Base-by-base conservation (phyloP, 30 jellyfish, hydroid and myxozoan genomes). In the Aurelia aurita complex sp. Pacific region DNA sequence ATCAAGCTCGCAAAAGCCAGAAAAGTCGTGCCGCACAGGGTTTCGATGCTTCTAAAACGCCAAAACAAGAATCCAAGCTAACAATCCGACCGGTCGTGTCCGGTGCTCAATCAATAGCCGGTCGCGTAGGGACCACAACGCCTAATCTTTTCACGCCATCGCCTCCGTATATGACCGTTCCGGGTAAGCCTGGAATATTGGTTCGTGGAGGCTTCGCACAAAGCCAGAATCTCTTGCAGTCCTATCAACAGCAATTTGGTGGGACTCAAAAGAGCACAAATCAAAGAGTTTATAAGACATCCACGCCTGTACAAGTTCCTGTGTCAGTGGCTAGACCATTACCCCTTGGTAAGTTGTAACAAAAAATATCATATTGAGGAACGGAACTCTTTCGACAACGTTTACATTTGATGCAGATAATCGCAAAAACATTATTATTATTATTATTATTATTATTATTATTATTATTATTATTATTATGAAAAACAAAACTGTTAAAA, bases 321-420 rank as follows among this genome's bases (percentile, higher is more conserved):
- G 78, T 88, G 59, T 88, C 96, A 3, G 89, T 88, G 2, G 96
- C 96, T 0, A 79, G 78, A 57, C 96, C 96, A 63, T 73, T 88
- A 62, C 88, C 96, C 14, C 80, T 88, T 32, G 96, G 96, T 88
- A 79, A 19, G 96, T 9, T 9, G 8, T 9, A 40, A 0, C 8
- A 46, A 0, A 46, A 2, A 46, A 46, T 5, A 9, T 46, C 0
- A 6, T 1, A 1, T 46, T 38, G 50, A 38, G 50, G 3, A 38
- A 38, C 50, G 5, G 8, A 9, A 46, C 0, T 9, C 57, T 4
- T 46, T 46, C 12, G 6, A 4, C 0, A 14, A 46, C 12, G 8
- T 46, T 9, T 8, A 0, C 8, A 14, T 46, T 9, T 46, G 57
- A 6, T 1, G 1, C 12, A 2, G 15, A 9, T 6, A 8, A 46